Evolutionary conservation across 2,797 vertebrate genomes (phyloP), one percentile per base, ranked within the genome.

Genomic region (Apogon talboti): DNA sequence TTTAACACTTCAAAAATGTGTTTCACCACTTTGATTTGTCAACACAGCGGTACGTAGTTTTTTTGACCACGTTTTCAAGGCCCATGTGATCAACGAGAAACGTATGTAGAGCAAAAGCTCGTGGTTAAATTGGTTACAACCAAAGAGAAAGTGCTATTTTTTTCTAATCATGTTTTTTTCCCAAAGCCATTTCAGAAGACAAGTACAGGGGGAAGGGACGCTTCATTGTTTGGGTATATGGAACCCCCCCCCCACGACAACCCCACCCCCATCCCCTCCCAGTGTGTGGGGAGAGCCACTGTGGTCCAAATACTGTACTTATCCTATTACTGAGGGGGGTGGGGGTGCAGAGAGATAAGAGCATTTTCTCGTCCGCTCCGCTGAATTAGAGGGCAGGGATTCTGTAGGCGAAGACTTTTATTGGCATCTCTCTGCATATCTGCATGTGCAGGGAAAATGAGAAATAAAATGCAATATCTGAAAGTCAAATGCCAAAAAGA

Each of bases 281-380:
- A 87, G 80, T 81, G 75, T 86, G 86, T 57, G 82, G 80, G 71
- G 61, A 89, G 87, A 90, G 82, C 79, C 89, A 90, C 91, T 93
- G 90, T 93, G 92, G 92, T 93, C 91, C 91, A 91, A 91, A 90
- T 92, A 92, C 91, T 87, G 87, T 91, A 91, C 91, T 94, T 92
- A 94, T 93, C 92, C 90, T 88, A 93, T 94, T 93, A 94, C 91
- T 82, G 90, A 83, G 75, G 74, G 84, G 80, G 80, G 76, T 68
- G 87, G 85, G 85, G 71, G 72, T 14, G 64, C 6, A 16, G 19
- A 71, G 78, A 85, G 93, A 94, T 93, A 93, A 93, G 90, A 92
- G 87, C 81, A 78, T 86, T 90, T 91, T 89, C 86, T 71, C 79
- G 63, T 87, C 85, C 59, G 74, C 82, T 84, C 65, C 61, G 86